A percentile compares a stretch with the other conserved stretches of the same genome.
phyloP scores from a whole-genome alignment of 2,797 vertebrate species.

The Ataeniobius toweri region DNA sequence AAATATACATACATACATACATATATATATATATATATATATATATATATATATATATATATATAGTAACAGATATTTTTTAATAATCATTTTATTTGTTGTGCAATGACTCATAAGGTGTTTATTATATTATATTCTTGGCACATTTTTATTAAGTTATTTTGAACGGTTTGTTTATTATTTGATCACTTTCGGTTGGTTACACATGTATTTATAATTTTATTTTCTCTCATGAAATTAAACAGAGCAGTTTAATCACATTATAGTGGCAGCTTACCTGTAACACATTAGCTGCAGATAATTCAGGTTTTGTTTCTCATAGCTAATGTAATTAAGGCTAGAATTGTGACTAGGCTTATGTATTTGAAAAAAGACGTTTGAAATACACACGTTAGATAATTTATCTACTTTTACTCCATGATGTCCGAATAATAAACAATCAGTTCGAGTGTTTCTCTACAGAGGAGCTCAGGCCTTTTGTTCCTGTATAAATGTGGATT shows the following conservation, averaged over 20 bases:
- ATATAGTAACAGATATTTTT: neutral
- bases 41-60: no score
- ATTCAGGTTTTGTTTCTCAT: conserved; percentile 27
- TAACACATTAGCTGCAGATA: neutral
- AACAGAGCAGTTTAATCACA: neutral
- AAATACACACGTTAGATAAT: conserved; percentile 2
- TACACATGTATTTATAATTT: neutral
- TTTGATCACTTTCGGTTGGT: neutral
- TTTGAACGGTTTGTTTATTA: neutral
- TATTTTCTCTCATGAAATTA: neutral
- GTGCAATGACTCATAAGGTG: neutral
- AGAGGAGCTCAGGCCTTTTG: conserved; percentile 32
- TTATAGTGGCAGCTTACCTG: neutral
- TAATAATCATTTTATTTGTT: neutral
- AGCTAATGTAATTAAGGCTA: conserved; percentile 50
- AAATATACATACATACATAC: neutral
- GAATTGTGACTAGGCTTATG: conserved; percentile 16
- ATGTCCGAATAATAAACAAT: neutral
- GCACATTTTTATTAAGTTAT: neutral
- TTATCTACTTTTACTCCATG: neutral
- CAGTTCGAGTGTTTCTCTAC: neutral
- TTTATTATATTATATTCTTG: neutral
- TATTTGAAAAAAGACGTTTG: neutral
- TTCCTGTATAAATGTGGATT: neutral
- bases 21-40: neutral